These are phyloP conservation scores for Delia radicum DNA, from an alignment of 1,140 invertebrate genomes.

Conservation along the genomic window DNA sequence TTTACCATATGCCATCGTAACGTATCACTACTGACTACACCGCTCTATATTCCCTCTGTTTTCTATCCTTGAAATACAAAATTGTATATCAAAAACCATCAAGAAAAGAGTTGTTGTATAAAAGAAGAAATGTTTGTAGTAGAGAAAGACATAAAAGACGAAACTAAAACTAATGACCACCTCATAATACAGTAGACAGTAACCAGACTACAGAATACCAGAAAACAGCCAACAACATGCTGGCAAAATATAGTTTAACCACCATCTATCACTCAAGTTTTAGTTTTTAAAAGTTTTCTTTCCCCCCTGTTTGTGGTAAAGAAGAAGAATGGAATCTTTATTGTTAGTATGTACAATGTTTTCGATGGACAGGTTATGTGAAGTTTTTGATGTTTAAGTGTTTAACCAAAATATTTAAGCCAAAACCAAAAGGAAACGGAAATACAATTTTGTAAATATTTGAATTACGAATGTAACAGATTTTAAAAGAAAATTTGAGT, in stretches of 20 bases:
- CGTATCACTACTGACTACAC: background rate
- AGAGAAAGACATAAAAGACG: background rate
- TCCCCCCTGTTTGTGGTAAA: no score
- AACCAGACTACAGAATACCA: background rate
- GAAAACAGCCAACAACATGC: background rate
- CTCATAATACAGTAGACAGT: conserved; percentile 15
- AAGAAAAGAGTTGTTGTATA: background rate
- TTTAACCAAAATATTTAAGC: background rate
- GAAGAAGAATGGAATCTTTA: no score
- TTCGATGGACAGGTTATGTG: background rate
- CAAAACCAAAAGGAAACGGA: background rate
- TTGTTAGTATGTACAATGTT: background rate
- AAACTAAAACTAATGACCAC: conserved; percentile 11
- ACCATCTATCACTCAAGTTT: conserved; percentile 1
- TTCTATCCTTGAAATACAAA: conserved; percentile 11
- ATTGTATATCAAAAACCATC: background rate
- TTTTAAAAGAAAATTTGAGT: no score
- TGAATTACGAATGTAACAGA: no score
- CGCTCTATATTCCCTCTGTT: background rate
- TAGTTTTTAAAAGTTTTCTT: background rate
- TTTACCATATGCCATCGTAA: background rate
- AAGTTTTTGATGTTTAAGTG: background rate
- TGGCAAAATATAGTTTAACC: background rate
- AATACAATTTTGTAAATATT: no score
- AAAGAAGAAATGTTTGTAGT: background rate